A percentile compares a stretch with the other conserved stretches of the same genome.
Conservation (phyloP, 2,113 vertebrate species). For the Camelus dromedarius region DNA sequence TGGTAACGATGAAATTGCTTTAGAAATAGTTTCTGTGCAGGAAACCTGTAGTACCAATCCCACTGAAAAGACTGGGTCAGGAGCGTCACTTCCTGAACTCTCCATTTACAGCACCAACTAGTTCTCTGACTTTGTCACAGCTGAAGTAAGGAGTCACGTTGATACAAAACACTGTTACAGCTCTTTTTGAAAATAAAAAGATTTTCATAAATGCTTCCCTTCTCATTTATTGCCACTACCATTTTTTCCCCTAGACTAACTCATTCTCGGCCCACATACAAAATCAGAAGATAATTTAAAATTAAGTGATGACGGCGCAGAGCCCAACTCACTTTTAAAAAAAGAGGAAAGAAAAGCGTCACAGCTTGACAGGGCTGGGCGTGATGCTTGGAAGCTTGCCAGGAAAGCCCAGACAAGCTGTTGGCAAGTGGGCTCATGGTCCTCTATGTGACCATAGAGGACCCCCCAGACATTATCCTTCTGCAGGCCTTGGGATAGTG, state of each 20-base stretch:
- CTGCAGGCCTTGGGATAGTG: background rate
- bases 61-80: conserved; percentile 59
- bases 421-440: background rate
- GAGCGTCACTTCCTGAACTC: conserved; percentile 55
- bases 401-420: background rate
- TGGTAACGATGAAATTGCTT: conserved; percentile 68
- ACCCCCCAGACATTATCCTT: background rate
- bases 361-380: conserved; percentile 46
- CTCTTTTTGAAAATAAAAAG: conserved; percentile 61
- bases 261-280: conserved; percentile 58
- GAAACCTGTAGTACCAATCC: conserved; percentile 61
- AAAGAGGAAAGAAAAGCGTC: background rate
- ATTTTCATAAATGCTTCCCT: conserved; percentile 66
- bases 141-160: conserved; percentile 71
- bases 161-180: conserved; percentile 77
- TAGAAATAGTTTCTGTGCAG: conserved; percentile 56
- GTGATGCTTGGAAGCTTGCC: background rate
- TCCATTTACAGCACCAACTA: conserved; percentile 52
- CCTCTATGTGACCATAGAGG: background rate
- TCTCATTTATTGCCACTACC: conserved; percentile 75
- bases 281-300: conserved; percentile 82
- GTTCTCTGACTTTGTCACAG: conserved; percentile 56
- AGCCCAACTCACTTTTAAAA: conserved; percentile 68
- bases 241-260: conserved; percentile 43
- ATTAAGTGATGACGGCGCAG: conserved; percentile 76